A percentile compares a stretch with the other conserved stretches of the same genome.
Conservation (phyloP, 2,888 invertebrate species). For the Drosophila pseudotakahashii region DNA sequence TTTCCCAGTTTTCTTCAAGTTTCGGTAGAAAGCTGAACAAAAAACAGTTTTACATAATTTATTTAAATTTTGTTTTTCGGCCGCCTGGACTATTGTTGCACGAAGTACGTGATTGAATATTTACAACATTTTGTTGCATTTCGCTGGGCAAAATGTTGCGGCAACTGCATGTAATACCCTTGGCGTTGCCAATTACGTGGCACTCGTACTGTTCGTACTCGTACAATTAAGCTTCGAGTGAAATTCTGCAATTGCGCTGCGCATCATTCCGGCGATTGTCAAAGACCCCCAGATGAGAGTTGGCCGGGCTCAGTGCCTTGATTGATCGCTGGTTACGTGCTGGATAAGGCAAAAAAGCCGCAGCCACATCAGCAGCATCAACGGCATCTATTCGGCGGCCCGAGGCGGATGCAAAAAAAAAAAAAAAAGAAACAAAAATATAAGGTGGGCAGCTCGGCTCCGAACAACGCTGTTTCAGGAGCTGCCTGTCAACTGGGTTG, state of each 20-base stretch:
- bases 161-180: conserved; percentile 65
- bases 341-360: conserved; percentile 49
- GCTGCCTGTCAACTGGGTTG: conserved; percentile 71
- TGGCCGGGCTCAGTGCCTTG: conserved; percentile 54
- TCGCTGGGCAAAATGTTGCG: conserved; percentile 41
- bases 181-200: conserved; percentile 73
- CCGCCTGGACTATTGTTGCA: conserved; percentile 59
- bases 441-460: conserved; percentile 53
- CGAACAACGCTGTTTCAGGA: conserved; percentile 59
- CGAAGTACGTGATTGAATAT: conserved; percentile 79
- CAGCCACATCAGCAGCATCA: conserved; percentile 19
- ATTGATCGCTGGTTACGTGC: conserved; percentile 77
- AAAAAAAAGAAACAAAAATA: conserved; percentile 11
- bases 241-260: conserved; percentile 75
- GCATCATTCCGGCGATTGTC: conserved; percentile 66
- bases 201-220: conserved; percentile 45
- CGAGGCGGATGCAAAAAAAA: conserved; percentile 68
- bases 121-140: conserved; percentile 72
- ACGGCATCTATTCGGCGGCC: conserved; percentile 34
- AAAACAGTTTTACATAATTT: conserved; percentile 72
- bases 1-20: conserved; percentile 38
- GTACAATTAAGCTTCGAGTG: conserved; percentile 73
- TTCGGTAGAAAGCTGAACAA: conserved; percentile 37
- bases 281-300: conserved; percentile 51
- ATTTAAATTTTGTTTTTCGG: conserved; percentile 65